These are phyloP conservation scores for Tridacna crocea DNA, from an alignment of 2,888 invertebrate genomes.

Conservation along the genomic window DNA sequence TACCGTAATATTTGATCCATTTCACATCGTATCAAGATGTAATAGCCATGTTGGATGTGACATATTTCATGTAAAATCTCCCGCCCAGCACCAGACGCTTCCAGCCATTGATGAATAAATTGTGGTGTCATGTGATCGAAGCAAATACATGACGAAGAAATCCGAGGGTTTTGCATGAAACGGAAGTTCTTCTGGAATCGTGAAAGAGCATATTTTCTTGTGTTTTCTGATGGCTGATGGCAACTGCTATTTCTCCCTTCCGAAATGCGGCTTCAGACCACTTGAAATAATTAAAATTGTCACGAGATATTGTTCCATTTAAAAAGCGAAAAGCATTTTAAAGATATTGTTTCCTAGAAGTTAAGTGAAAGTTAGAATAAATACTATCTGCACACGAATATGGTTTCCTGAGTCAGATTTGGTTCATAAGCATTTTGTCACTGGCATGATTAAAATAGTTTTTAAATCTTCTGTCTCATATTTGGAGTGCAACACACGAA, in stretches of 20 bases:
- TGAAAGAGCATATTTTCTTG: constrained; percentile 39
- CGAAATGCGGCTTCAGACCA: constrained; percentile 34
- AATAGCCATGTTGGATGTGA: constrained; percentile 63
- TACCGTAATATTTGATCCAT: constrained; percentile 59
- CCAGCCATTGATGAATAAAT: constrained; percentile 65
- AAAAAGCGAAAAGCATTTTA: too few species aligned
- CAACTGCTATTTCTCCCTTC: constrained; percentile 54
- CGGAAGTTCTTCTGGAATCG: constrained; percentile 62
- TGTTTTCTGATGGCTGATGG: constrained; percentile 50
- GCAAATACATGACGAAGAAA: constrained; percentile 44
- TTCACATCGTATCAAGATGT: constrained; percentile 52
- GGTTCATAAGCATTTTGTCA: too few species aligned
- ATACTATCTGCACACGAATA: too few species aligned
- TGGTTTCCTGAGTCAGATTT: too few species aligned
- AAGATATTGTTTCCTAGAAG: too few species aligned
- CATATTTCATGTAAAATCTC: constrained; percentile 62
- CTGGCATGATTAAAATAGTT: too few species aligned
- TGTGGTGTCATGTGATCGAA: constrained; percentile 56
- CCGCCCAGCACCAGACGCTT: constrained; percentile 41
- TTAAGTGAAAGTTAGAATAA: too few species aligned
- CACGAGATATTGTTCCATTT: constrained; percentile 29
- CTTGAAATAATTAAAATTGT: constrained; percentile 42
- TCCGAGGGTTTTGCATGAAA: constrained; percentile 38
- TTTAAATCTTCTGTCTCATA: too few species aligned
- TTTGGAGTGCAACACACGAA: too few species aligned